A percentile compares a stretch with the other conserved stretches of the same genome.
These are phyloP conservation scores for Eleginops maclovinus DNA, from an alignment of 2,113 vertebrate genomes.

Conservation along the genomic window DNA sequence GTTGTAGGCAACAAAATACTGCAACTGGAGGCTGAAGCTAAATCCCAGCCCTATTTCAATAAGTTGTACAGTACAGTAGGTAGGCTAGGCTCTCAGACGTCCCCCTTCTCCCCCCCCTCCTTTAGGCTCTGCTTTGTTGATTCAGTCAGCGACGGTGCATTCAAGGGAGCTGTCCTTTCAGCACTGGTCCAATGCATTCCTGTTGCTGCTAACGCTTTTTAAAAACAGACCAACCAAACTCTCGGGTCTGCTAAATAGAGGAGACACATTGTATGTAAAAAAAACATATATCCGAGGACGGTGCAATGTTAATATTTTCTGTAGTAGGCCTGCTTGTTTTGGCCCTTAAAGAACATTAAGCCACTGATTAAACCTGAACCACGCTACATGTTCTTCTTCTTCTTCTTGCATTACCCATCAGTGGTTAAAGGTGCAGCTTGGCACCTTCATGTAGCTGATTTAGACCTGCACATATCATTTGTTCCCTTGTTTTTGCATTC, in stretches of 20 bases:
- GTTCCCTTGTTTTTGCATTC: constrained; percentile 22
- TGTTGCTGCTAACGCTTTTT: constrained; percentile 81
- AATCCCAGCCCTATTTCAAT: constrained; percentile 79
- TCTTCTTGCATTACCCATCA: constrained; percentile 53
- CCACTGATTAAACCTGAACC: constrained; percentile 54
- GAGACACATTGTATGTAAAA: constrained; percentile 78
- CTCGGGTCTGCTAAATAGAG: constrained; percentile 66
- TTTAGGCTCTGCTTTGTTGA: constrained; percentile 75
- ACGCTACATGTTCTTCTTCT: constrained; percentile 49
- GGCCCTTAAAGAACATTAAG: constrained; percentile 61
- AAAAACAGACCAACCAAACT: constrained; percentile 77
- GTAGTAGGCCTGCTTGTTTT: constrained; percentile 60
- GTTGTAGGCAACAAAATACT: constrained; percentile 79
- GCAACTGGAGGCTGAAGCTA: constrained; percentile 78
- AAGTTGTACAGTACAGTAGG: constrained; percentile 86
- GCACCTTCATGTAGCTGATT: constrained; percentile 74
- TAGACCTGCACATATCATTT: constrained; percentile 72
- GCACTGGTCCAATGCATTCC: constrained; percentile 83
- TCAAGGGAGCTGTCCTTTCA: constrained; percentile 86
- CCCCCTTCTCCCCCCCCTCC: constrained; percentile 17
- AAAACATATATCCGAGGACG: constrained; percentile 76
- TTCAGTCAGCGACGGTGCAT: constrained; percentile 68
- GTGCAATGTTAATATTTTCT: constrained; percentile 83
- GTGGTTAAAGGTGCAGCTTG: constrained; percentile 67
- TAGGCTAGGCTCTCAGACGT: constrained; percentile 72